phyloP scores from a whole-genome alignment of 2,888 invertebrate genomes.

The Lymantria monacha region DNA sequence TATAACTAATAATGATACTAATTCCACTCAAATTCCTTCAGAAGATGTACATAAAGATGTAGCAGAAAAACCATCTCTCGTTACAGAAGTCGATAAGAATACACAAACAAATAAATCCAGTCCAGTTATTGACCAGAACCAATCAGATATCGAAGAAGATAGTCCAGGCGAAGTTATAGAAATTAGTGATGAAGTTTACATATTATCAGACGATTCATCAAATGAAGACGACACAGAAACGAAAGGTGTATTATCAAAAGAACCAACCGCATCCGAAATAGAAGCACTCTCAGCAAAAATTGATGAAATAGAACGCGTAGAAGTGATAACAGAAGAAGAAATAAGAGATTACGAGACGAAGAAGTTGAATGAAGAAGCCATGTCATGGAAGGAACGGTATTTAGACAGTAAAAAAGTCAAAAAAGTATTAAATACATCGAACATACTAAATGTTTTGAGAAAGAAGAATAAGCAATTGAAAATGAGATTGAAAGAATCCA shows the following conservation, averaged over 20 bases:
- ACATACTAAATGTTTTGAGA: slow-evolving; percentile 82
- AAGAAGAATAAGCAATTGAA: slow-evolving; percentile 80
- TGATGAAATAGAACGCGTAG: slow-evolving; percentile 66
- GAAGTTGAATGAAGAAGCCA: slow-evolving; percentile 8
- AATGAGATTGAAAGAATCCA: slow-evolving; percentile 49
- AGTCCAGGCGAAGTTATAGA: slow-evolving; percentile 3
- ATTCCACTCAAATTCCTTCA: not conserved
- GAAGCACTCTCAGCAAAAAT: slow-evolving; percentile 73
- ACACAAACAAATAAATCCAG: not conserved
- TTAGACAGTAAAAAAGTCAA: slow-evolving; percentile 83
- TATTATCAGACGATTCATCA: slow-evolving; percentile 68
- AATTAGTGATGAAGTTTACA: slow-evolving; percentile 48
- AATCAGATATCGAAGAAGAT: slow-evolving; percentile 5
- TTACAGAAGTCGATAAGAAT: not conserved
- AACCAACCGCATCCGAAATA: slow-evolving; percentile 70
- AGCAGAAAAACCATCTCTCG: not conserved
- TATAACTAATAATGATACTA: slow-evolving; percentile 2
- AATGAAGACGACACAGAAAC: slow-evolving; percentile 59
- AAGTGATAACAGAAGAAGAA: slow-evolving; percentile 50
- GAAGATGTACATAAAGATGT: not conserved
- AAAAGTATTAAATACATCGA: slow-evolving; percentile 78
- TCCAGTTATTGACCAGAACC: not conserved
- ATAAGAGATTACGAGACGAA: slow-evolving; percentile 41
- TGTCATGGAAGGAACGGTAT: slow-evolving; percentile 84
- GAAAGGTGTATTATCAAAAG: slow-evolving; percentile 61